Base-by-base conservation (phyloP, 1,140 invertebrate species). In the Bombus cullumanus region DNA sequence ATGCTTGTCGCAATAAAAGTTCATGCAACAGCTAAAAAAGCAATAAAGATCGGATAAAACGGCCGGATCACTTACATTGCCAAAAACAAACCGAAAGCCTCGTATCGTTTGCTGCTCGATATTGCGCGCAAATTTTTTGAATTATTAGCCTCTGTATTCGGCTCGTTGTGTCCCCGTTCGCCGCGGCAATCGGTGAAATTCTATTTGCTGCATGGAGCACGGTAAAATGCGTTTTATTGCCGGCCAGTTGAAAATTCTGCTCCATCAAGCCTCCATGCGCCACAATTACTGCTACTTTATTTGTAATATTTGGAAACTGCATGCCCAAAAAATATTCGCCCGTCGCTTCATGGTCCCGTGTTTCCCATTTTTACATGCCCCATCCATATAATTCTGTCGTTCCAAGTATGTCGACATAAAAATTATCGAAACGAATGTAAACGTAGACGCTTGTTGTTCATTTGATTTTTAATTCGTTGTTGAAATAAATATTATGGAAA, bases 221-320 rank as follows among this genome's bases (percentile, higher is more conserved):
- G 37, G 37, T 43, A 13, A 84, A 84, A 84, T 41, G 47, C n/a
- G 64, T 84, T 84, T 84, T 79, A 84, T 43, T 78, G n/a, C 47
- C 37, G 64, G 37, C 13, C 75, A 34, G 64, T 69, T 71, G 47
- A 57, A 84, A 84, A 79, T 84, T 59, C 34, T 18, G 37, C n/a
- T 31, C 37, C 64, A 57, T 71, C 43, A 15, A 12, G 12, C 34
- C 34, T 47, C 69, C 9, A 4, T 39, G 22, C 37, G 6, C 22
- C 22, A 25, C n/a, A 74, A 82, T 82, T 82, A 74, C 71, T 6
- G 47, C 66, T 79, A 66, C 81, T 66, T 64, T 66, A 59, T 79
- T 84, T 79, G 82, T 69, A 68, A 84, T 78, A 57, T 83, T 69
- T 69, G 64, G 13, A 41, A 69, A 34, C n/a, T 69, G 3, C n/a